Percentiles rank a stretch among this genome's conserved stretches.
phyloP scores from a whole-genome alignment of 2,888 invertebrate species.

The Pasiphila rectangulata region DNA sequence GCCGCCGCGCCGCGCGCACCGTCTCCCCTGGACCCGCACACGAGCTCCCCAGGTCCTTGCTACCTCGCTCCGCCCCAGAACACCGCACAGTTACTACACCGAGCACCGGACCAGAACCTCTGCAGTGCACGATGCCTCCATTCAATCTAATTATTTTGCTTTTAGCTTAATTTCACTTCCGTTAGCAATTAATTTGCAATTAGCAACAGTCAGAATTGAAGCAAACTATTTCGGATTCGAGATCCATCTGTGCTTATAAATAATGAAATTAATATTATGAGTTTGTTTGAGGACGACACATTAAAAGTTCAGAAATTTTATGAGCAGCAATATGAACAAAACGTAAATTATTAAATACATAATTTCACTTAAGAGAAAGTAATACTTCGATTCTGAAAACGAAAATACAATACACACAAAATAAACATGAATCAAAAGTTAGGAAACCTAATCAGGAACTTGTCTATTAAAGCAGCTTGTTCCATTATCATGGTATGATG shows the following conservation, averaged over 20 bases:
- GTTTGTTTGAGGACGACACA: not conserved
- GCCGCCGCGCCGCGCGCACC: slow-evolving; percentile 40
- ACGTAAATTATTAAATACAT: no score
- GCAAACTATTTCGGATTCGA: slow-evolving; percentile 8
- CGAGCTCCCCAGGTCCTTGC: slow-evolving; percentile 45
- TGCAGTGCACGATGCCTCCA: slow-evolving; percentile 13
- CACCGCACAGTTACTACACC: slow-evolving; percentile 4
- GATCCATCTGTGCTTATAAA: not conserved
- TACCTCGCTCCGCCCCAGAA: slow-evolving; percentile 8
- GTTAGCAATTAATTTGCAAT: slow-evolving; percentile 12
- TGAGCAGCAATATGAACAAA: no score
- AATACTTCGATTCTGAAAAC: no score
- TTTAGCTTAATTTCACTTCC: slow-evolving; percentile 16
- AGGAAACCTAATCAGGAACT: no score
- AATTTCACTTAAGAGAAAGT: no score
- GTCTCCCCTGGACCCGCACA: slow-evolving; percentile 43
- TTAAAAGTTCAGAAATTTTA: no score
- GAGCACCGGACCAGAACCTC: not conserved
- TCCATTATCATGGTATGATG: no score
- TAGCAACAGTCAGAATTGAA: slow-evolving; percentile 6
- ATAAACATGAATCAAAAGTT: no score
- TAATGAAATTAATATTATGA: not conserved
- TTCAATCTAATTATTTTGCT: slow-evolving; percentile 13
- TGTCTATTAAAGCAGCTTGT: no score
- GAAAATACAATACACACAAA: no score